Evolutionary conservation across 1,140 invertebrate genomes (phyloP), one percentile per base, ranked within the genome.

Genomic region (Neodiprion pinetum): DNA sequence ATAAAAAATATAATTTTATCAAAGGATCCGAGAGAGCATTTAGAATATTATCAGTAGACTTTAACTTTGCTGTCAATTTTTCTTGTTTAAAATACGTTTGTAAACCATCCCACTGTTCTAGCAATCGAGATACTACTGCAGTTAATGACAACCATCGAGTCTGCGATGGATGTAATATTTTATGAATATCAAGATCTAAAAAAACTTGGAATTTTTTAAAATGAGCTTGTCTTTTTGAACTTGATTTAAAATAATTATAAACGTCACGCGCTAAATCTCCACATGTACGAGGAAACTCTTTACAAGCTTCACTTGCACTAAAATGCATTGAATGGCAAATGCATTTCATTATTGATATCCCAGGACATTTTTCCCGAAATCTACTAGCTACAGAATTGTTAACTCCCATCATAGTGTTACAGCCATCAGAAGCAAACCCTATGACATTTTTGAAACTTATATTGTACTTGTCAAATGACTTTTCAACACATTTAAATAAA

Each of bases 381-480:
- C 84, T 49, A 50, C 14, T 71, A 17, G 81, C 75, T 12, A 87
- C 81, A 12, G 82, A 87, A 72, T 87, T 86, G 40, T 78, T 49
- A 8, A 49, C 61, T 14, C 86, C 87, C 80, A 87, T 83, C 85
- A 85, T 87, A 0, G 76, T 78, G 74, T 83, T 85, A 28, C 80
- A 82, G 0, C 84, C 83, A 79, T 88, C 86, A n/a, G 81, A 82
- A 9, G 72, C 85, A 73, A 86, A 88, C 11, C 87, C 85, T 71
- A 87, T 80, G 10, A 86, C 75, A 77, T 88, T 87, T 21, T 82
- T 69, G 10, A 80, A 49, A 23, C 82, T 83, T 68, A 87, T 80
- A 7, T 78, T 72, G 66, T 75, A 23, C 12, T 78, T 72, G 66
- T 81, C 66, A 67, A 87, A 81, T 9, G 70, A 72, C 40, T 61